Base-by-base conservation (phyloP, 2,113 vertebrate genomes). In the Lepisosteus oculatus region DNA sequence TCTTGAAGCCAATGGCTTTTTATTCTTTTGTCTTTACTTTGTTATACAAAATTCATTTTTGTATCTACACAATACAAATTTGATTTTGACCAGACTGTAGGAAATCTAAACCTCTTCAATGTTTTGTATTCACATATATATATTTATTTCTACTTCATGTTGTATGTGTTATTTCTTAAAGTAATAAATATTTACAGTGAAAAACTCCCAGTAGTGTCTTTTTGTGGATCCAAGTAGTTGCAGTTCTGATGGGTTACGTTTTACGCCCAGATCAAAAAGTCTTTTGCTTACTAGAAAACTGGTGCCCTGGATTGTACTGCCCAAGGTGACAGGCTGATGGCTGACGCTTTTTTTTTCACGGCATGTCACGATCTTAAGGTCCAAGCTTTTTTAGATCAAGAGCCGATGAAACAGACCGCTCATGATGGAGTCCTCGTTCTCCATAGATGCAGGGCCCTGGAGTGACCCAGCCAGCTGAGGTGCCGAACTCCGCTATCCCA, bases 21-120 rank as follows among this genome's bases (percentile, higher is more conserved):
- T 59, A 11, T 68, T 68, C 47, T 43, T 55, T 55, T 61, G 71
- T 74, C 15, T n/a, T 74, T 74, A 6, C 17, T 44, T 54, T 69
- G 17, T 55, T 69, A 15, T 42, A 54, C n/a, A 9, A 61, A 70
- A 70, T 29, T 29, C 29, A 29, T 29, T 29, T 29, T 29, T 29
- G 29, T 29, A 29, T 29, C 29, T 29, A 29, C 29, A 29, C 29
- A 29, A 29, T 29, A 29, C 29, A 29, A 29, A 29, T 29, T 29
- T 29, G 29, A 29, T 47, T 61, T 29, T 66, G 13, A 74, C 7
- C 3, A 51, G 61, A 43, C 43, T 54, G 54, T 65, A 64, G 62
- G 61, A 66, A 15, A 55, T 65, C 12, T 4, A 14, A 15, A 67
- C 29, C 42, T 29, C 29, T 29, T 29, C 29, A 56, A 15, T 62